Conservation (phyloP, 2,797 vertebrate genomes). For the Sebastes oblongus region DNA sequence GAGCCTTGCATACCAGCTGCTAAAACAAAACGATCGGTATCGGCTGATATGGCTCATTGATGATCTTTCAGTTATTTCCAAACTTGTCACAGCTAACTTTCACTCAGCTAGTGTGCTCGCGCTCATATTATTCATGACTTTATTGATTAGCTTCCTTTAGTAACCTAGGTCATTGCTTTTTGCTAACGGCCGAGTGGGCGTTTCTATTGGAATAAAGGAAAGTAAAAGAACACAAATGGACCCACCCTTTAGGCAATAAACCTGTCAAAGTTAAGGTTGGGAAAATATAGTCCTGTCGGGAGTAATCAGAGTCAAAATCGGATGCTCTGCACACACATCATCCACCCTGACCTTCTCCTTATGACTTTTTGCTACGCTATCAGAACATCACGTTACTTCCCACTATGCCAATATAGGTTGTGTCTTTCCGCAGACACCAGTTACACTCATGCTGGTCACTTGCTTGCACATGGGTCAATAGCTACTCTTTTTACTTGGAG, state of each 20-base stretch:
- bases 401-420: too few relatives aligned
- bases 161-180: not conserved
- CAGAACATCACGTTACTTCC: not conserved
- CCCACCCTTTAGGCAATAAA: too few relatives aligned
- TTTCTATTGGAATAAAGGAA: too few relatives aligned
- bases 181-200: not conserved
- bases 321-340: not conserved
- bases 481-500: not conserved
- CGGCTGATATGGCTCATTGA: too few relatives aligned
- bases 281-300: too few relatives aligned
- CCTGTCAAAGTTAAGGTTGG: too few relatives aligned
- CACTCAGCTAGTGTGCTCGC: too few relatives aligned
- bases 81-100: not conserved
- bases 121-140: not conserved
- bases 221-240: too few relatives aligned
- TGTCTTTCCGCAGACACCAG: not conserved
- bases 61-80: not conserved
- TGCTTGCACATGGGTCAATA: not conserved
- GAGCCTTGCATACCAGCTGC: too few relatives aligned
- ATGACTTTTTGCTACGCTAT: not conserved
- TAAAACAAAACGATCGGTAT: too few relatives aligned
- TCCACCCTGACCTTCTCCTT: not conserved
- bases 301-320: not conserved
- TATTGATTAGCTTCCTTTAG: not conserved
- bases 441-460: slow-evolving; percentile 2